Conservation (phyloP, 2,888 invertebrate genomes). For the Ypsolopha scabrella region DNA sequence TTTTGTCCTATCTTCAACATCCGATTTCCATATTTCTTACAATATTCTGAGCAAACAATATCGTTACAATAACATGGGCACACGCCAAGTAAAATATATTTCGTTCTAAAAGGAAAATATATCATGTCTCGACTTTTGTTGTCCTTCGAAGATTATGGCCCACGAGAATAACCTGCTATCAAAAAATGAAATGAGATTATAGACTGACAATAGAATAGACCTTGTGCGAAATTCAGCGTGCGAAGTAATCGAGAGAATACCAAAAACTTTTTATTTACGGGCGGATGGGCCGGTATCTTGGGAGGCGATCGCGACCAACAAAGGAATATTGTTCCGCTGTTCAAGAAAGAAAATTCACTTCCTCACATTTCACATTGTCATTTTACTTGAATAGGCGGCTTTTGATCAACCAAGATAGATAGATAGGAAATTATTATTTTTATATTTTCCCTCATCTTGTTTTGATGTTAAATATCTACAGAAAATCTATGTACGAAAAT, state of each 20-base stretch:
- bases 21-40: background rate
- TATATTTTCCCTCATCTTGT: background rate
- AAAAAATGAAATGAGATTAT: conserved; percentile 1
- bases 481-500: background rate
- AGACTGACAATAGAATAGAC: background rate
- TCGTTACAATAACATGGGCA: background rate
- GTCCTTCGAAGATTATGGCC: conserved; percentile 1
- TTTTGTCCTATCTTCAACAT: background rate
- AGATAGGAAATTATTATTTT: too few relatives aligned
- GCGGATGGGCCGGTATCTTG: too few relatives aligned
- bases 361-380: too few relatives aligned
- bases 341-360: too few relatives aligned
- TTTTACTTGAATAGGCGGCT: too few relatives aligned
- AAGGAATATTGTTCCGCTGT: too few relatives aligned
- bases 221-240: too few relatives aligned
- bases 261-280: too few relatives aligned
- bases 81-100: conserved; percentile 1
- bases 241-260: too few relatives aligned
- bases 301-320: too few relatives aligned
- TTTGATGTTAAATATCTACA: background rate
- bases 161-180: background rate
- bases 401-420: too few relatives aligned
- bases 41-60: background rate
- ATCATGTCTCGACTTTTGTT: conserved; percentile 1
- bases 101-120: background rate